A percentile compares a stretch with the other conserved stretches of the same genome.
phyloP scores from a whole-genome alignment of 2,888 invertebrate species.

The Pardosa pseudoannulata region DNA sequence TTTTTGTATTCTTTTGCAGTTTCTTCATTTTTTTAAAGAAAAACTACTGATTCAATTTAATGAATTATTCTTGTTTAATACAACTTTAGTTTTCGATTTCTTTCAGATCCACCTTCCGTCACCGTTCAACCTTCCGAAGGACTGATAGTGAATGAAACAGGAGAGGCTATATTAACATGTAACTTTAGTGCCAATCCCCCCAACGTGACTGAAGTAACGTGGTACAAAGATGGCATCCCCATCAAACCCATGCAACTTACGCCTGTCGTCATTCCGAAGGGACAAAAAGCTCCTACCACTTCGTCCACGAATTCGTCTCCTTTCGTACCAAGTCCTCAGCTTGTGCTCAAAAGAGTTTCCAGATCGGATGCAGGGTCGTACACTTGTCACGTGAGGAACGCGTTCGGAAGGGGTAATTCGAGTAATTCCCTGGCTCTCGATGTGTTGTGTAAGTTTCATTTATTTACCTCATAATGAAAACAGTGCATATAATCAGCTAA shows the following conservation, averaged over 20 bases:
- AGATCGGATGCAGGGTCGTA: slow-evolving; percentile 90
- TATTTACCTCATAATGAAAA: too few species aligned
- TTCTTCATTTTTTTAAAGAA: background rate
- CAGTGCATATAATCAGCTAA: too few species aligned
- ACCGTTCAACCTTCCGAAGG: slow-evolving; percentile 84
- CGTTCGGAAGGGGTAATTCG: slow-evolving; percentile 86
- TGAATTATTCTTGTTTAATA: too few species aligned
- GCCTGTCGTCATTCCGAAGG: background rate
- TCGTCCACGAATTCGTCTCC: slow-evolving; percentile 78
- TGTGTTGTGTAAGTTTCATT: slow-evolving; percentile 90
- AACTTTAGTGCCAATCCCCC: slow-evolving; percentile 92
- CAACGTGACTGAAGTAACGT: slow-evolving; percentile 84
- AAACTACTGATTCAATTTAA: too few species aligned
- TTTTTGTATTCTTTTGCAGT: too few species aligned
- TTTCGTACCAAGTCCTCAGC: slow-evolving; percentile 80
- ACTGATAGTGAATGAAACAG: slow-evolving; percentile 87
- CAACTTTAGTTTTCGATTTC: too few species aligned
- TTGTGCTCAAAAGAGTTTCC: slow-evolving; percentile 86
- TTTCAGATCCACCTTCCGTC: slow-evolving; percentile 90
- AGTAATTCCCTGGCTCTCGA: slow-evolving; percentile 86
- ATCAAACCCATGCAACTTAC: background rate
- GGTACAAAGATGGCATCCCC: slow-evolving; percentile 80
- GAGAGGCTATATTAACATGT: slow-evolving; percentile 86
- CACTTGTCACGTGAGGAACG: slow-evolving; percentile 87
- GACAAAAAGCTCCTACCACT: background rate